Evolutionary conservation across 2,797 vertebrate genomes (phyloP).

Genomic region (Squalus acanthias): DNA sequence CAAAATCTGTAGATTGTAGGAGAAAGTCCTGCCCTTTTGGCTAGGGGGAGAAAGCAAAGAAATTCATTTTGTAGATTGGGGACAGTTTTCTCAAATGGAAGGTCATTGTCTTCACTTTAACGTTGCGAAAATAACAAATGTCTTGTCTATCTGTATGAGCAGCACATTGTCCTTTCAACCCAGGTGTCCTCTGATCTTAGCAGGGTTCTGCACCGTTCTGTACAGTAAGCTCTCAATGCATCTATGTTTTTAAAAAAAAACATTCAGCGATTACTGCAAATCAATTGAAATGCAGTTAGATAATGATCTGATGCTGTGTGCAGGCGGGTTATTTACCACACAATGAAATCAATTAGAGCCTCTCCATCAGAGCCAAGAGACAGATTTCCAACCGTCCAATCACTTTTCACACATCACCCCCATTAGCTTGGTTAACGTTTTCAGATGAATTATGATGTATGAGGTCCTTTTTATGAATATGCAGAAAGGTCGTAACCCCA

Average conservation of each 20-base stretch:
- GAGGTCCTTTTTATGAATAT: constrained; percentile 61
- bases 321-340: constrained; percentile 56
- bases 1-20: neutral
- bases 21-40: neutral
- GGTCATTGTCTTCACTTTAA: too few relatives aligned
- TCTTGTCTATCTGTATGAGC: neutral
- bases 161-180: neutral
- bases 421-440: constrained; percentile 57
- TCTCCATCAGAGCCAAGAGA: constrained; percentile 51
- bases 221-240: neutral
- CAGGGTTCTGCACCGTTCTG: neutral
- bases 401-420: constrained; percentile 68
- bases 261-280: constrained; percentile 62
- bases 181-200: neutral
- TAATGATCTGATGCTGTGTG: constrained; percentile 61
- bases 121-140: neutral
- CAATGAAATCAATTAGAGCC: constrained; percentile 67
- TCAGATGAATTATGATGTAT: constrained; percentile 64
- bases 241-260: neutral
- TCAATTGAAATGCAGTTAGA: constrained; percentile 71
- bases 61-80: neutral
- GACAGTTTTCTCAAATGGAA: neutral
- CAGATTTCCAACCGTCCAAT: constrained; percentile 57
- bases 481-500: constrained; percentile 62
- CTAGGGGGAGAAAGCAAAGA: neutral